Base-by-base conservation (phyloP, 2,113 vertebrate genomes). In the Aegithalos caudatus region DNA sequence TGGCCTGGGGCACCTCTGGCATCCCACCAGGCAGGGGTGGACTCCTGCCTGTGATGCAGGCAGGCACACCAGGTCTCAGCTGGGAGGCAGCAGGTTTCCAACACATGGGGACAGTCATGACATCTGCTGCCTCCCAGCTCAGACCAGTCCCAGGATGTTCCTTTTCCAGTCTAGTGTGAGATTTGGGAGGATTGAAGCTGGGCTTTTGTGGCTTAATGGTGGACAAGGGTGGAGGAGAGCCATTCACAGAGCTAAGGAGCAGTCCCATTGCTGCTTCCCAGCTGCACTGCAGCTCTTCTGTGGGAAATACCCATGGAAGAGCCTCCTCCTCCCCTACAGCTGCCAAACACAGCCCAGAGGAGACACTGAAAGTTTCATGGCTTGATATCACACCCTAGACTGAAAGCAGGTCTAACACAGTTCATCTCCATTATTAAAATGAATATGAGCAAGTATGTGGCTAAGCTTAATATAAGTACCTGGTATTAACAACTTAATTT, bases 301-400 rank as follows among this genome's bases (percentile, higher is more conserved):
- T 1, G 7, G 48, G 40, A 76, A 70, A 38, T 7, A 24, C 22
- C 18, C 24, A 8, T 33, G 33, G 28, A 17, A 71, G 81, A 87
- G 1, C 14, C 14, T 61, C 19, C 18, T 82, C 51, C 81, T 64
- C 31, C 45, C 2, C 3, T n/a, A 9, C 0, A 0, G 24, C 19
- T 77, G 28, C 17, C 58, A 72, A 38, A 40, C 20, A 61, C 58
- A 72, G 21, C 28, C 11, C 4, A 1, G 33, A 72, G 62, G 37
- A 67, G 48, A 56, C 28, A 27, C 22, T 11, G 44, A 35, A 64
- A 72, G 2, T 27, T 80, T 89, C 54, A 31, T 12, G 40, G 67
- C 27, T 56, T 38, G 54, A 72, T 16, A 37, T 82, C 70, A 71
- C 25, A 25, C 17, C 25, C 37, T 9, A 15, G 28, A 14, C 22